Evolutionary conservation across 92 coral and sea anemone species (phyloP).

Genomic region (Pocillopora grandis): DNA sequence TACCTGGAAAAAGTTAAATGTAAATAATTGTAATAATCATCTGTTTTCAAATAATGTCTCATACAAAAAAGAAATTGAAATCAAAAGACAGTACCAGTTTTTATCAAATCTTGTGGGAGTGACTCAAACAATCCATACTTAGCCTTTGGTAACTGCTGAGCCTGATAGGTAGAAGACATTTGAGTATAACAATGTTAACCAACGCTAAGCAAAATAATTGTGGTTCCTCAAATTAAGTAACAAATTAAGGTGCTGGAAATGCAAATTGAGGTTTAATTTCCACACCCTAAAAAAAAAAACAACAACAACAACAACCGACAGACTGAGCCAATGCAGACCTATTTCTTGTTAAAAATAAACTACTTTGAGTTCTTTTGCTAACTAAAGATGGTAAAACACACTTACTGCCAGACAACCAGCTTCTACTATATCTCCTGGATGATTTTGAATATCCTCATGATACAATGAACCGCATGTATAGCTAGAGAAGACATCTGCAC

Average conservation of each 20-base stretch:
- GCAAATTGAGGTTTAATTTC: too few species aligned
- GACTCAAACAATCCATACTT: slow-evolving; percentile 78
- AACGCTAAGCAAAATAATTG: too few species aligned
- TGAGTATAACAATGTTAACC: too few species aligned
- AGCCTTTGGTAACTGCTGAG: slow-evolving; percentile 82
- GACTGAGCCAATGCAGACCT: too few species aligned
- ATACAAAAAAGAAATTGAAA: too few species aligned
- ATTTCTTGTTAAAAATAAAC: too few species aligned
- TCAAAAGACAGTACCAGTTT: slow-evolving; percentile 50
- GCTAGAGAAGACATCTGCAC: slow-evolving; percentile 92
- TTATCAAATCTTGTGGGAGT: slow-evolving; percentile 63
- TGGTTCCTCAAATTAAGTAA: too few species aligned
- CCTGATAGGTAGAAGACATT: slow-evolving; percentile 47
- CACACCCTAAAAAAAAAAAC: too few species aligned
- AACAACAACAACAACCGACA: too few species aligned
- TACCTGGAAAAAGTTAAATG: slow-evolving; percentile 51
- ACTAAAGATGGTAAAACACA: not conserved
- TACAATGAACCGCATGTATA: slow-evolving; percentile 78
- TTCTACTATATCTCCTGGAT: slow-evolving; percentile 97
- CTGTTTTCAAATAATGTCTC: not conserved
- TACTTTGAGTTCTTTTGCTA: too few species aligned
- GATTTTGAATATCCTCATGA: slow-evolving; percentile 63
- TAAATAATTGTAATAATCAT: not conserved
- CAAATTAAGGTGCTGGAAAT: too few species aligned
- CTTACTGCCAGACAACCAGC: slow-evolving; percentile 97